Percentiles rank a stretch among this genome's conserved stretches.
Conservation (phyloP, 2,888 invertebrate species). For the Aphodius granarius region DNA sequence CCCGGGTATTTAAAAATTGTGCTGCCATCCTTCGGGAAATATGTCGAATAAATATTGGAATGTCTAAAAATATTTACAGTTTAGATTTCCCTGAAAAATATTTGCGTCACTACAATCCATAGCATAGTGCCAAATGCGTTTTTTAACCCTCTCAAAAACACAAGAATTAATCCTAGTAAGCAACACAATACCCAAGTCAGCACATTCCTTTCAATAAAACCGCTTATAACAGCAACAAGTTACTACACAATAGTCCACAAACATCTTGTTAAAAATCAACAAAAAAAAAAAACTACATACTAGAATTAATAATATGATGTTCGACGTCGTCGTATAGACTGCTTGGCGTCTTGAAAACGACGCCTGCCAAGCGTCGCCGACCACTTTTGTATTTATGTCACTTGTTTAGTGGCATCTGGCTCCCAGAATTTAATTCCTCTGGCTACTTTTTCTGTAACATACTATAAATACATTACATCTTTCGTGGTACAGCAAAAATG, state of each 20-base stretch:
- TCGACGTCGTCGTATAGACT: conserved; percentile 19
- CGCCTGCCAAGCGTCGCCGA: conserved; percentile 3
- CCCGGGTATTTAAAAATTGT: conserved; percentile 47
- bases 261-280: background rate
- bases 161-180: background rate
- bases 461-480: background rate
- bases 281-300: background rate
- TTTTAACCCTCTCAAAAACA: background rate
- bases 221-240: background rate
- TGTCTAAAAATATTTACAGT: conserved; percentile 51
- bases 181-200: background rate
- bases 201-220: background rate
- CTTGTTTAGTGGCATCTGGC: background rate
- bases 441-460: background rate
- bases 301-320: background rate
- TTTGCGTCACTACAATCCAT: conserved; percentile 38
- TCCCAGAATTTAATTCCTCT: background rate
- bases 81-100: conserved; percentile 47
- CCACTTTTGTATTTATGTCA: conserved; percentile 4
- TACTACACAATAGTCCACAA: background rate
- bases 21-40: conserved; percentile 64
- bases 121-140: conserved; percentile 30
- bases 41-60: conserved; percentile 51
- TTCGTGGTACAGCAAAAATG: background rate
- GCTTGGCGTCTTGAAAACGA: conserved; percentile 22